These are phyloP conservation scores for Galaxea fascicularis DNA, from an alignment of 92 coral and sea anemone species.

Conservation along the genomic window DNA sequence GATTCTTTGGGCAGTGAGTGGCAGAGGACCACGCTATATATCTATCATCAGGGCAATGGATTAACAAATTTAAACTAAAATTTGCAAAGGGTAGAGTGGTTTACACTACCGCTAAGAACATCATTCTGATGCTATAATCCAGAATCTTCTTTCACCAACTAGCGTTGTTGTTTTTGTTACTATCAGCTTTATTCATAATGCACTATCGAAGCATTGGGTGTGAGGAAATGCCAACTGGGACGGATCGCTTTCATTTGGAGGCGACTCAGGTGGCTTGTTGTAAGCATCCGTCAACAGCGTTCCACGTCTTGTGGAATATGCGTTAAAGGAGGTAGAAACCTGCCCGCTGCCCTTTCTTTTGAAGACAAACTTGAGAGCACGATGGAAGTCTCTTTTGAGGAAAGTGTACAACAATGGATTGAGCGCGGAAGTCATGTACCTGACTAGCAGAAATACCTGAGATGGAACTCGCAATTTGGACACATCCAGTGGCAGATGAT, in stretches of 20 bases:
- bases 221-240: not conserved
- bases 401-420: constrained; percentile 69
- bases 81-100: too few species aligned
- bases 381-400: constrained; percentile 54
- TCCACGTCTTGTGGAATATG: not conserved
- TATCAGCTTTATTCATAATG: not conserved
- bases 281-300: not conserved
- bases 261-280: not conserved
- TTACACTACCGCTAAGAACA: too few species aligned
- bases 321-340: not conserved
- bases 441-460: constrained; percentile 33
- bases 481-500: not conserved
- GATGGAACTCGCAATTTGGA: not conserved
- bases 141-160: too few species aligned
- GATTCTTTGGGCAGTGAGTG: too few species aligned
- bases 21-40: too few species aligned
- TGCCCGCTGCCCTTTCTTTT: not conserved
- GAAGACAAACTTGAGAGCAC: constrained; percentile 7
- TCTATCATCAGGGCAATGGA: too few species aligned
- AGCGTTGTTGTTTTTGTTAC: not conserved
- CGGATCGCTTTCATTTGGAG: not conserved
- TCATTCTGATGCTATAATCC: not conserved
- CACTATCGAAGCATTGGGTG: not conserved
- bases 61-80: too few species aligned
- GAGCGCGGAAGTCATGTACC: constrained; percentile 52